phyloP scores from a whole-genome alignment of 2,113 vertebrate genomes.

The Bolborhynchus lineola region DNA sequence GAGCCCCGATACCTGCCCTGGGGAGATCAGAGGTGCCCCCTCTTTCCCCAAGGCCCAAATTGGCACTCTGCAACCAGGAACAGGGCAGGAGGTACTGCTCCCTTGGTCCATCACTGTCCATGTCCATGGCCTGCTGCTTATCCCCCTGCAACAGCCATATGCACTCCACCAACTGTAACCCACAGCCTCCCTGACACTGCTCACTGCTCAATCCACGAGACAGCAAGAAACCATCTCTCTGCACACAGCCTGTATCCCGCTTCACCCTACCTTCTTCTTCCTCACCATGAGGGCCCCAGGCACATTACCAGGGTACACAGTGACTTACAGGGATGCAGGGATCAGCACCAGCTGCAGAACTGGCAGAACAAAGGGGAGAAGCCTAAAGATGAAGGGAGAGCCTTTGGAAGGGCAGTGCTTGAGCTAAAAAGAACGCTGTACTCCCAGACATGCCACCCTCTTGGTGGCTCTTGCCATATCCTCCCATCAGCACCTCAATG shows the following conservation, averaged over 20 bases:
- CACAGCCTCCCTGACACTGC: not conserved
- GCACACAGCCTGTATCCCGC: not conserved
- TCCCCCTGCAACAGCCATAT: not conserved
- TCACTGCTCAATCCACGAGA: not conserved
- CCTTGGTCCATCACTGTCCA: not conserved
- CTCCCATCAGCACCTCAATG: not conserved
- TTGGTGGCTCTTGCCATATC: not conserved
- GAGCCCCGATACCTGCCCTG: not conserved
- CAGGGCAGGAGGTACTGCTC: not conserved
- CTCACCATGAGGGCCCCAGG: rapidly evolving
- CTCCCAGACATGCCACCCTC: too few species aligned
- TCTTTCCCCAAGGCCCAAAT: not conserved
- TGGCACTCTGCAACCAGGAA: not conserved
- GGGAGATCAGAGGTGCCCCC: not conserved
- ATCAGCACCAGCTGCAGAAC: not conserved
- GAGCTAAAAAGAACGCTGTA: not conserved
- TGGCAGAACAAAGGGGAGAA: not conserved
- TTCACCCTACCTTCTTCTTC: not conserved
- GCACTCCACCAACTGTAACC: not conserved
- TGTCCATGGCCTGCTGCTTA: not conserved
- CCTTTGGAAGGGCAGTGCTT: too few species aligned
- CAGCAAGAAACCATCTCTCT: not conserved
- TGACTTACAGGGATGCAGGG: not conserved
- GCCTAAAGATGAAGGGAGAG: not conserved
- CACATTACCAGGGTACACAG: not conserved